These are phyloP conservation scores for Digitonthophagus gazella DNA, from an alignment of 2,888 invertebrate genomes.

Conservation along the genomic window DNA sequence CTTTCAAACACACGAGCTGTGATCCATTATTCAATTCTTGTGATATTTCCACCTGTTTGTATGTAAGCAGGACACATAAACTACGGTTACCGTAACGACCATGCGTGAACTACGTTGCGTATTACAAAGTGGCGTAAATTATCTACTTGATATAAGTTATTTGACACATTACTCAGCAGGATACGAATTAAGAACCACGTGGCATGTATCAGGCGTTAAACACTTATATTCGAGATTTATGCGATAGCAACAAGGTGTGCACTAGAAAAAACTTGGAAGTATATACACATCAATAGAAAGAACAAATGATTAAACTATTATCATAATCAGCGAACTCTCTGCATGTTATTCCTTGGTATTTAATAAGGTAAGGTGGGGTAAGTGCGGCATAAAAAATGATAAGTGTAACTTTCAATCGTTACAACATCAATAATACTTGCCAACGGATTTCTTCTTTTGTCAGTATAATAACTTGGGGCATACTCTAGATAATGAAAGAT, in stretches of 20 bases:
- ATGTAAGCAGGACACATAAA: background rate
- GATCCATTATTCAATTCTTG: background rate
- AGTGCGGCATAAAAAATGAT: no score
- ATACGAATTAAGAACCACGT: background rate
- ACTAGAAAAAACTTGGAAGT: no score
- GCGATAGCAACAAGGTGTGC: background rate
- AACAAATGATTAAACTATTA: no score
- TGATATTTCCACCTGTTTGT: background rate
- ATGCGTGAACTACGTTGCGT: background rate
- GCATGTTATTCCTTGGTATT: no score
- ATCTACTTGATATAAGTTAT: background rate
- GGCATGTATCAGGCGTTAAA: background rate
- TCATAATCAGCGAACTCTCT: no score
- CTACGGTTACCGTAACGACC: background rate
- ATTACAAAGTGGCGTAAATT: background rate
- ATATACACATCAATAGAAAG: no score
- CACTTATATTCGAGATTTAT: background rate
- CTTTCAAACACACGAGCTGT: background rate
- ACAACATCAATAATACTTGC: no score
- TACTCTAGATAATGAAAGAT: no score
- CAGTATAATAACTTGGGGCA: no score
- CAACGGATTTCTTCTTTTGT: no score
- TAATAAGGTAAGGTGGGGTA: no score
- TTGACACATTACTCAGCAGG: background rate
- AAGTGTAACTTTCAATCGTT: no score